phyloP scores from a whole-genome alignment of 2,888 invertebrate species.

The Chelonus formosanus region DNA sequence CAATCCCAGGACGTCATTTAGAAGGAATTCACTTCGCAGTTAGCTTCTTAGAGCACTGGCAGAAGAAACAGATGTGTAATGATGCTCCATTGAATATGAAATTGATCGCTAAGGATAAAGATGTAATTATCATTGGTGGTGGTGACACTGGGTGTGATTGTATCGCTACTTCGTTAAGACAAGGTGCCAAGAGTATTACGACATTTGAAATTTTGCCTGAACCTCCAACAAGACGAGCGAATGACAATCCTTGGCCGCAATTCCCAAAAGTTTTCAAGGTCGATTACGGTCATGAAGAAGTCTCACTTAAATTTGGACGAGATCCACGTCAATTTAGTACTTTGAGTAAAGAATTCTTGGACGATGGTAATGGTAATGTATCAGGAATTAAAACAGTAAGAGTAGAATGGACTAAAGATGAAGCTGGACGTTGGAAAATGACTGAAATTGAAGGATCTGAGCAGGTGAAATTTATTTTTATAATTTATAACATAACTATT shows the following conservation, averaged over 20 bases:
- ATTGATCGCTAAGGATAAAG: conserved; percentile 89
- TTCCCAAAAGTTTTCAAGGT: conserved; percentile 96
- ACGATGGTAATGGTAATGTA: conserved; percentile 89
- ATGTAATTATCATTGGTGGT: conserved; percentile 91
- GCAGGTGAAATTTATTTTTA: conserved; percentile 56
- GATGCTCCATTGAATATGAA: conserved; percentile 63
- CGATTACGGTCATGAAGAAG: conserved; percentile 99
- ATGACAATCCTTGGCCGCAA: conserved; percentile 98
- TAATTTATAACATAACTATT: no score
- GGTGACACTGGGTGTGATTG: conserved; percentile 95
- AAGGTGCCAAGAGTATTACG: conserved; percentile 90
- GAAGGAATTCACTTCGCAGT: conserved; percentile 97
- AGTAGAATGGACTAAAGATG: conserved; percentile 94
- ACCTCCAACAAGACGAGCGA: conserved; percentile 81
- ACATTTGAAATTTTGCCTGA: conserved; percentile 97
- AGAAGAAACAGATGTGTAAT: conserved; percentile 89
- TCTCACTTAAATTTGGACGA: conserved; percentile 76
- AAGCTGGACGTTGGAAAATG: conserved; percentile 94
- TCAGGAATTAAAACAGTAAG: conserved; percentile 88
- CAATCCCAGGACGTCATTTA: conserved; percentile 85
- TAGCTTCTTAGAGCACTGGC: conserved; percentile 96
- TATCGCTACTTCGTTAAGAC: conserved; percentile 93
- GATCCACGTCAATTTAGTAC: conserved; percentile 95
- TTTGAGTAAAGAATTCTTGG: conserved; percentile 93
- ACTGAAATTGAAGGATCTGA: conserved; percentile 82